A percentile compares a stretch with the other conserved stretches of the same genome.
phyloP scores from a whole-genome alignment of 2,888 invertebrate genomes.

The Bellardia bayeri region DNA sequence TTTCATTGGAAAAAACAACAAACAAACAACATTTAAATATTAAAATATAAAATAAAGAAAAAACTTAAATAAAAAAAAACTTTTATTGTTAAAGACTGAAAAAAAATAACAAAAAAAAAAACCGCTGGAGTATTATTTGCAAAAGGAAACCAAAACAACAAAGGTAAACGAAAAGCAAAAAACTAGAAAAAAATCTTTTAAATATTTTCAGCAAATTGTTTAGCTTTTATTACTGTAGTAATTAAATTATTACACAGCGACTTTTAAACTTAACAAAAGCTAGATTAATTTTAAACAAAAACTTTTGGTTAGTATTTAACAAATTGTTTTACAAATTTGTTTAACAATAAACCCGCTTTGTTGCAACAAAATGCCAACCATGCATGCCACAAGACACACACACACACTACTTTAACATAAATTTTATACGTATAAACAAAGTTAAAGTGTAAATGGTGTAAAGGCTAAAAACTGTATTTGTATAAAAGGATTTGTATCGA shows the following conservation, averaged over 20 bases:
- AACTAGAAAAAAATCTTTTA: not conserved
- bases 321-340: conserved; percentile 66
- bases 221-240: conserved; percentile 21
- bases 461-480: no score
- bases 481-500: no score
- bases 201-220: not conserved
- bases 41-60: conserved; percentile 68
- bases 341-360: conserved; percentile 45
- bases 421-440: not conserved
- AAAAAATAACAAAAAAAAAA: conserved; percentile 59
- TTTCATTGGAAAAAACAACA: conserved; percentile 71
- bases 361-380: conserved; percentile 19
- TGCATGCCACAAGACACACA: not conserved
- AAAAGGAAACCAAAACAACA: not conserved
- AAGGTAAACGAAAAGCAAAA: not conserved
- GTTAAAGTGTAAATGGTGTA: not conserved
- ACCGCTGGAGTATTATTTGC: conserved; percentile 46
- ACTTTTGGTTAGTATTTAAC: conserved; percentile 22
- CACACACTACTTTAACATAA: not conserved
- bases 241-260: conserved; percentile 5
- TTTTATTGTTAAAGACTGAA: conserved; percentile 83
- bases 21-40: conserved; percentile 28
- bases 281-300: not conserved
- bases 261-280: not conserved
- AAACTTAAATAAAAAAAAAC: conserved; percentile 77